Base-by-base conservation (phyloP, 30 jellyfish, hydroid and myxozoan genomes). In the Haliclystus octoradiatus region DNA sequence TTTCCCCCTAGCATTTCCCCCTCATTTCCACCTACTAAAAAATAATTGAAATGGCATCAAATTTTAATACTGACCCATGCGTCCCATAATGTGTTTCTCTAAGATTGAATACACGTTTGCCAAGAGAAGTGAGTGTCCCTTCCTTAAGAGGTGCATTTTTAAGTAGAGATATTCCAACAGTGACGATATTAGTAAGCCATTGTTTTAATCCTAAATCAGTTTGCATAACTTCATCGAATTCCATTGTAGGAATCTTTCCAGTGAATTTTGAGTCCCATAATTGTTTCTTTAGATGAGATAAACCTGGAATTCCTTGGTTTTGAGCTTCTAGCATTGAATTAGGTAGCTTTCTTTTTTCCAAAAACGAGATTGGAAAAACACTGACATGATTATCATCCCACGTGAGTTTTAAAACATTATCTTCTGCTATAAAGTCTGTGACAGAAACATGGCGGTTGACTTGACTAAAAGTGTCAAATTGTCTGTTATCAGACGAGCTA, bases 341-440 rank as follows among this genome's bases (percentile, higher is more conserved):
- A 4, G 90, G 94, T 35, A 76, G 72, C 30, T 0, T 50, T 3
- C 95, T 47, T n/a, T 70, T 65, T 13, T 49, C 66, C 63, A 84
- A 62, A 92, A 92, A 84, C 19, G 64, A 61, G 66, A 26, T 47
- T 1, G 84, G 32, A 46, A 69, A 84, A 0, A 47, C 24, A 53
- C 95, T 84, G 31, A 28, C 52, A 47, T 84, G 95, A 26, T 79
- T 85, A 65, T 76, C 95, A 26, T 74, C 77, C 95, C 95, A 84
- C n/a, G 49, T 60, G 29, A 81, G 24, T 5, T 47, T 62, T 13
- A 81, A 78, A 9, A 23, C 93, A 7, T 62, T 68, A 12, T 62
- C 34, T 33, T 57, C 69, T 15, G 25, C 31, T 14, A n/a, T n/a
- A 50, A 67, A 28, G 12, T 65, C 50, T 26, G 47, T 62, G 13